These are phyloP conservation scores for Brevimyrus niger DNA, from an alignment of 2,113 vertebrate species.

Conservation along the genomic window DNA sequence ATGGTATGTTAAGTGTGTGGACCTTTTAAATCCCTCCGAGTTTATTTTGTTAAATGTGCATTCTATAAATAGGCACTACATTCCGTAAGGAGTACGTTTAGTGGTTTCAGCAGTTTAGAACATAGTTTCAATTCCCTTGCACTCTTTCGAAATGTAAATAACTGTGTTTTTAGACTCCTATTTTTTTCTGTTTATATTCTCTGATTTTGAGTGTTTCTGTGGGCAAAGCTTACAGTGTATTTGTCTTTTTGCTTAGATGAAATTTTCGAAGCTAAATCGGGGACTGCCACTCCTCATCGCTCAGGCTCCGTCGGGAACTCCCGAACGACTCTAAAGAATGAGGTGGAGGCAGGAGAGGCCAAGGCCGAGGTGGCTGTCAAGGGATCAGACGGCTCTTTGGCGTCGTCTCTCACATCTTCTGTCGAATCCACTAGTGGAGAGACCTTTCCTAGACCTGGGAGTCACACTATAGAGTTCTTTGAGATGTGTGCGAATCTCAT, in stretches of 20 bases:
- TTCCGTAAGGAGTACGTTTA: background rate
- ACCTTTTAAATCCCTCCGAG: background rate
- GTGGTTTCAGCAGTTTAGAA: background rate
- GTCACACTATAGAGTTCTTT: constrained; percentile 97
- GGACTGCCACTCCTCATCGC: constrained; percentile 82
- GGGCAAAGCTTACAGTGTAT: background rate
- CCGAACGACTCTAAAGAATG: constrained; percentile 74
- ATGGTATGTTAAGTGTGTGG: constrained; percentile 66
- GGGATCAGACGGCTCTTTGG: constrained; percentile 73
- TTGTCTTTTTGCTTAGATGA: constrained; percentile 65
- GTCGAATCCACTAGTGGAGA: constrained; percentile 74
- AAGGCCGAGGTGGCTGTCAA: constrained; percentile 59
- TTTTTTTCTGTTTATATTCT: background rate
- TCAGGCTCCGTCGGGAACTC: constrained; percentile 87
- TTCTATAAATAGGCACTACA: background rate
- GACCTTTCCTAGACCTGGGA: constrained; percentile 77
- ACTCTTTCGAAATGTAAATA: background rate
- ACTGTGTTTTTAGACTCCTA: no score
- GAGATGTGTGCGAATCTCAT: constrained; percentile 99
- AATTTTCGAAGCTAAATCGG: constrained; percentile 82
- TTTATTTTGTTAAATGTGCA: background rate
- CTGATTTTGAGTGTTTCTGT: background rate
- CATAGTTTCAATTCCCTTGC: background rate
- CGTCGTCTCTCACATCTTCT: constrained; percentile 83
- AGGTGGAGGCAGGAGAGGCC: constrained; percentile 65